Base-by-base conservation (phyloP, 2,797 vertebrate genomes). In the Hirundo rustica region DNA sequence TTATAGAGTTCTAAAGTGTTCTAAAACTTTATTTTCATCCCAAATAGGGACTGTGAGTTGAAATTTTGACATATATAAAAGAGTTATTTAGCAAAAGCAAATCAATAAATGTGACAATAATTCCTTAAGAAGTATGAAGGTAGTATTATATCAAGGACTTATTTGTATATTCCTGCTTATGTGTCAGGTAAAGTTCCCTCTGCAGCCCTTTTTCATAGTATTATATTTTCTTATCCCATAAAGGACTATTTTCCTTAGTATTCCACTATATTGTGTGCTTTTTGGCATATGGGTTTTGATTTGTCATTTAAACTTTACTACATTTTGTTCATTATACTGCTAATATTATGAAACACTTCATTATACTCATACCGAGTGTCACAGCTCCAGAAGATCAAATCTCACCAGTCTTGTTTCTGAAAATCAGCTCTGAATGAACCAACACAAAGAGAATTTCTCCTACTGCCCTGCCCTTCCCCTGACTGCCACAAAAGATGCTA, bases 281-380 rank as follows among this genome's bases (percentile, higher is more conserved):
- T 91, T 80, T 89, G 82, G 58, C 82, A 67, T 57, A 65, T 48
- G 44, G 23, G 8, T 71, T 92, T 91, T 75, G 58, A 65, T 94
- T 91, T 83, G 53, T 77, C 77, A 54, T 91, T 96, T 94, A 65
- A 96, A 78, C 29, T 70, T 81, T 71, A 90, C 53, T 72, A 26
- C 29, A 38, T 94, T 95, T 93, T 1, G 0, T 82, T 85, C 55
- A 88, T 85, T 88, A 90, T 79, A 34, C 66, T 92, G 51, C 25
- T 93, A 93, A 96, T 90, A 62, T 96, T 96, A 96, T 95, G 95
- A 97, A 97, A 97, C 95, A 97, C 95, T 48, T 97, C 95, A 92
- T 96, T 96, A 95, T 79, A 71, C 29, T 94, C 47, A 70, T 70
- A 67, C 29, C 32, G 42, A 88, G 21, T 50, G 32, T 90, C 54